phyloP scores from a whole-genome alignment of 2,113 vertebrate genomes.

The Podarcis cretensis region DNA sequence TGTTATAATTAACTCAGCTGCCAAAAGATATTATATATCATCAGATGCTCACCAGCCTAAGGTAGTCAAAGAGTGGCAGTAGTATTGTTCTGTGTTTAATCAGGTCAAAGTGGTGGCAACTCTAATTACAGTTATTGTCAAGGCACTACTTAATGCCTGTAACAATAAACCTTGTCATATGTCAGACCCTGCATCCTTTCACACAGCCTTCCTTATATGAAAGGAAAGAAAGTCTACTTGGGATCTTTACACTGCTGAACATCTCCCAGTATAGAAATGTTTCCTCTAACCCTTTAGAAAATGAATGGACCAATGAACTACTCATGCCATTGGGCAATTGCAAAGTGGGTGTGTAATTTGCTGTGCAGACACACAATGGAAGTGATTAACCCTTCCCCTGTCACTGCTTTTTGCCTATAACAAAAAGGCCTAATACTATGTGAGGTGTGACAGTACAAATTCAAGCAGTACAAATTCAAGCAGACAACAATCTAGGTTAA shows the following conservation, averaged over 20 bases:
- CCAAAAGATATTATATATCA: conserved; percentile 91
- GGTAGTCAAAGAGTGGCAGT: conserved; percentile 80
- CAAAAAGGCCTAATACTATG: background rate
- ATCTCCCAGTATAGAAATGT: background rate
- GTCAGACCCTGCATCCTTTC: conserved; percentile 69
- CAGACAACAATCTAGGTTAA: no score
- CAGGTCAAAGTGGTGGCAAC: conserved; percentile 85
- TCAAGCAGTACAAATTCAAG: no score
- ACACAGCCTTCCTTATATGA: conserved; percentile 40
- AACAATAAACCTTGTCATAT: conserved; percentile 78
- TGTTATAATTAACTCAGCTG: conserved; percentile 93
- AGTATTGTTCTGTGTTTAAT: conserved; percentile 85
- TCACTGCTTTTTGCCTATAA: background rate
- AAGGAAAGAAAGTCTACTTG: conserved; percentile 3
- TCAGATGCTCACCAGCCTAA: conserved; percentile 79
- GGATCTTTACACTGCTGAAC: conserved; percentile 31
- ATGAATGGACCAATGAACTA: background rate
- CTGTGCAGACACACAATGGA: background rate
- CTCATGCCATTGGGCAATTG: background rate
- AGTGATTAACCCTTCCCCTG: background rate
- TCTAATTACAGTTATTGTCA: conserved; percentile 89
- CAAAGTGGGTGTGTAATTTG: background rate
- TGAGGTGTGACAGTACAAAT: no score
- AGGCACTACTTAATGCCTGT: conserved; percentile 71
- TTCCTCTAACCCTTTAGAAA: background rate